Conservation (phyloP, 2,888 invertebrate genomes). For the Seira ritae region DNA sequence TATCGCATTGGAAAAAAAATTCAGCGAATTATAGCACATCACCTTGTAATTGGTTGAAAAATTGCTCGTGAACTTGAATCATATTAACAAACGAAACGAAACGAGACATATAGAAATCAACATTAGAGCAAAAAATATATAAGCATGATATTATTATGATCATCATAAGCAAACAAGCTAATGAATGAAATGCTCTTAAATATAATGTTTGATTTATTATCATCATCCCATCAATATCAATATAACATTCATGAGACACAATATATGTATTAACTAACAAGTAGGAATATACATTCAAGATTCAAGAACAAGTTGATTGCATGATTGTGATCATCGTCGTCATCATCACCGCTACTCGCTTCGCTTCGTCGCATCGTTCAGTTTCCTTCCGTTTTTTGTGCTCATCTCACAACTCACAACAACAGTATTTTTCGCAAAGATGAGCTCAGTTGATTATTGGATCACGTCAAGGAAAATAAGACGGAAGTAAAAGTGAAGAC, state of each 20-base stretch:
- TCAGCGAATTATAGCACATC: neutral
- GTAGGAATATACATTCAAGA: neutral
- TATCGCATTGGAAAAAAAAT: neutral
- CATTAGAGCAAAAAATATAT: neutral
- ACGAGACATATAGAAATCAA: neutral
- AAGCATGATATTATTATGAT: neutral
- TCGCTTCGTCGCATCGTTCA: too few relatives aligned
- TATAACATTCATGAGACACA: neutral
- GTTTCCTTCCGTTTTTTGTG: too few relatives aligned
- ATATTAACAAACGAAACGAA: neutral
- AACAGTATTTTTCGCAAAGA: neutral
- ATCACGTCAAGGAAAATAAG: constrained; percentile 11
- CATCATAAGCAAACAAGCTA: neutral
- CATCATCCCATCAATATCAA: neutral
- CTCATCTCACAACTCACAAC: too few relatives aligned
- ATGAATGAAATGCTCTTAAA: neutral
- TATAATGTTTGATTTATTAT: neutral
- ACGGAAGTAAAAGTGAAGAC: neutral
- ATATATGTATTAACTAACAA: neutral
- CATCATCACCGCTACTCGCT: neutral
- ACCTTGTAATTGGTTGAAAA: neutral
- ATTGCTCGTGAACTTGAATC: constrained; percentile 2
- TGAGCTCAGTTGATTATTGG: neutral
- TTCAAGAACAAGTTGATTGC: neutral
- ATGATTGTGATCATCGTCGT: neutral